Evolutionary conservation across 2,113 vertebrate species (phyloP).

Genomic region (Charadrius vociferus): DNA sequence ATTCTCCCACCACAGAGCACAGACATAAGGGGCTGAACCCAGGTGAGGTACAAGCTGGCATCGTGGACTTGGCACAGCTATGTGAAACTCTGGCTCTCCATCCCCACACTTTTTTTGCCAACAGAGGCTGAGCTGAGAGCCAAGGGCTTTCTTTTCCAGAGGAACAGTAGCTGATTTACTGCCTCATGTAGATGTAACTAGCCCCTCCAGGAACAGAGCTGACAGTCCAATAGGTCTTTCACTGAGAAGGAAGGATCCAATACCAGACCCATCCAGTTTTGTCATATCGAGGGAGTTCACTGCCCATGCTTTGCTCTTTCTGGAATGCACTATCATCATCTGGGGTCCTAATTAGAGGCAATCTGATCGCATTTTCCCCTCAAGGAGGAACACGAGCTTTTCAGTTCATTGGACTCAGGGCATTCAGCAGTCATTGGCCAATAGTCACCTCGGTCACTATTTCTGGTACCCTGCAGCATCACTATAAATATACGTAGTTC

Average conservation of each 20-base stretch:
- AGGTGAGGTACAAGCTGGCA: neutral
- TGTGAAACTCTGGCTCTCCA: neutral
- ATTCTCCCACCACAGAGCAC: neutral
- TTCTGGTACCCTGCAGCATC: neutral
- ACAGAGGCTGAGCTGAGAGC: neutral
- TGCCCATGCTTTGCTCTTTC: neutral
- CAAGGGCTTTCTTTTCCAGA: neutral
- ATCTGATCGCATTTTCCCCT: neutral
- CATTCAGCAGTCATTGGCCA: neutral
- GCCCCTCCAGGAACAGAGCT: neutral
- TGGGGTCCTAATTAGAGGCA: neutral
- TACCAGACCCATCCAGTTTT: neutral
- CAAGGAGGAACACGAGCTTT: neutral
- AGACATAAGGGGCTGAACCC: neutral
- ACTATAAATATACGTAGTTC: neutral
- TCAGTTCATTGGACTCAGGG: neutral
- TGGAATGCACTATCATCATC: neutral
- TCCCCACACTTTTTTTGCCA: neutral
- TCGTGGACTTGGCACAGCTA: neutral
- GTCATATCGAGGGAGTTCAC: neutral
- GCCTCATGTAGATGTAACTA: neutral
- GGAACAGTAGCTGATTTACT: neutral
- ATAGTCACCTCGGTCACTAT: neutral
- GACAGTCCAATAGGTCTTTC: neutral
- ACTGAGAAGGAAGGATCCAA: neutral